These are phyloP conservation scores for Alca torda DNA, from an alignment of 2,797 vertebrate genomes.

Conservation along the genomic window DNA sequence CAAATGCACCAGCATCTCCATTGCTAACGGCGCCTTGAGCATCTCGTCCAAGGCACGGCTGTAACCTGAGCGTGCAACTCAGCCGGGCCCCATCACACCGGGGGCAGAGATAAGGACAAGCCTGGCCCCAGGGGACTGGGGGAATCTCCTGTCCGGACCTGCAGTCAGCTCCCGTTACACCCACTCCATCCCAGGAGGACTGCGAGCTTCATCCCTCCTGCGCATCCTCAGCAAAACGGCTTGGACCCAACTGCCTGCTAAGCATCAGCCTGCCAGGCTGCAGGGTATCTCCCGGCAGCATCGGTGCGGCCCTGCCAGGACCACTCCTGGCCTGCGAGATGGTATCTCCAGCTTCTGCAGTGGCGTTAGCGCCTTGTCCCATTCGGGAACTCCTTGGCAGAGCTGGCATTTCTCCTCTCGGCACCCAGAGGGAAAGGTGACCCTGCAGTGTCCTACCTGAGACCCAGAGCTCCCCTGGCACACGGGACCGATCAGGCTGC, in stretches of 20 bases:
- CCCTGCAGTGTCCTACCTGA: fast-evolving
- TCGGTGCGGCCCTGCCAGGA: neutral
- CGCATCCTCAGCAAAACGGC: neutral
- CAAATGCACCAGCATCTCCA: neutral
- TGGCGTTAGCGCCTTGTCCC: neutral
- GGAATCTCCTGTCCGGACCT: neutral
- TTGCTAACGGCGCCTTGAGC: fast-evolving
- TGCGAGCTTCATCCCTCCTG: neutral
- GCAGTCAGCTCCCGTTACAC: neutral
- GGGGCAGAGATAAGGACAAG: neutral
- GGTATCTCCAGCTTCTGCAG: neutral
- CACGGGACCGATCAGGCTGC: neutral
- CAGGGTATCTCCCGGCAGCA: neutral
- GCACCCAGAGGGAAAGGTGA: neutral
- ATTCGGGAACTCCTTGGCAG: neutral
- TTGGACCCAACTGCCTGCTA: neutral
- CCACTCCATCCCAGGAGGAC: neutral
- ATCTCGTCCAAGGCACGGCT: neutral
- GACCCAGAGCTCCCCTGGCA: neutral
- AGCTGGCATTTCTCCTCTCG: neutral
- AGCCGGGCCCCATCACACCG: fast-evolving
- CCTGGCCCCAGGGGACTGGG: neutral
- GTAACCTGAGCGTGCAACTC: fast-evolving
- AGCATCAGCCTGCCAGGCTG: neutral
- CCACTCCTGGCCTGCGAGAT: neutral